A percentile compares a stretch with the other conserved stretches of the same genome.
phyloP scores from a whole-genome alignment of 1,140 invertebrate species.

The Galendromus occidentalis region DNA sequence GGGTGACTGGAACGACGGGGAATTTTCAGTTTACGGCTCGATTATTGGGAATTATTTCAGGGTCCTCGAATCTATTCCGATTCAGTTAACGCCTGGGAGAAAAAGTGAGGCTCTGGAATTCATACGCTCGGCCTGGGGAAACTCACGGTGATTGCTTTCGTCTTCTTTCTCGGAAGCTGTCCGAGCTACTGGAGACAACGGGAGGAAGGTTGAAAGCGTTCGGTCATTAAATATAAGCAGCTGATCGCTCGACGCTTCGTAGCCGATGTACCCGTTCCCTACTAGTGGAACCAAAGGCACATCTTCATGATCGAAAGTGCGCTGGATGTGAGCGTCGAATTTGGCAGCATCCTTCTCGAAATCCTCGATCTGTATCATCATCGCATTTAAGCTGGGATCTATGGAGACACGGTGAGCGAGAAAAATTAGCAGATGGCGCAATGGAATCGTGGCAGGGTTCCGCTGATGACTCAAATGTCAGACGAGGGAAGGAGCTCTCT shows the following conservation, averaged over 20 bases:
- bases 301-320: slow-evolving; percentile 33
- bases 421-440: background rate
- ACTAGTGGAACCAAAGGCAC: slow-evolving; percentile 48
- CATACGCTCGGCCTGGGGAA: too few species aligned
- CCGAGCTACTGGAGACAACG: background rate
- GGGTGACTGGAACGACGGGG: background rate
- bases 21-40: too few species aligned
- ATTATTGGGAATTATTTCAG: too few species aligned
- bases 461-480: background rate
- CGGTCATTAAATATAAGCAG: slow-evolving; percentile 29
- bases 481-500: slow-evolving; percentile 12
- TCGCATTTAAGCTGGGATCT: slow-evolving; percentile 6
- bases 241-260: slow-evolving; percentile 40
- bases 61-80: too few species aligned
- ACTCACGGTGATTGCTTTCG: slow-evolving; percentile 20
- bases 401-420: background rate
- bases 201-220: background rate
- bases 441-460: background rate
- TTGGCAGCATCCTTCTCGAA: slow-evolving; percentile 37
- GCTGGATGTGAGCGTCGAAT: slow-evolving; percentile 46
- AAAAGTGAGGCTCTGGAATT: slow-evolving; percentile 24
- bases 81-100: too few species aligned
- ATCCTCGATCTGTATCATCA: background rate
- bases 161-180: background rate
- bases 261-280: slow-evolving; percentile 52